Base-by-base conservation (phyloP, 2,888 invertebrate species). In the Kuschelorhynchus macadamiae region DNA sequence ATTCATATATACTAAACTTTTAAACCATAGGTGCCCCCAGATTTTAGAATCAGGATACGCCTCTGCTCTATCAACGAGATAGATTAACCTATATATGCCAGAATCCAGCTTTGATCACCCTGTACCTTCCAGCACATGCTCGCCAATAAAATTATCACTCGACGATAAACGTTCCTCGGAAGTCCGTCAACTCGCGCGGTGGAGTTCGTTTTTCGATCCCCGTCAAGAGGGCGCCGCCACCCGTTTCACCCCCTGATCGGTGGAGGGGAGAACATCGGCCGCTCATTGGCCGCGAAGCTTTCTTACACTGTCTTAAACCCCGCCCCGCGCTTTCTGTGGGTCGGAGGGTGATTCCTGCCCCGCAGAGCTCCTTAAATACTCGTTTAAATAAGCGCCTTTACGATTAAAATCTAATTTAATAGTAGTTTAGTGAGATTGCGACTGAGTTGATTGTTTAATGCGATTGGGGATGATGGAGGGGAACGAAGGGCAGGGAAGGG, bases 341-440 rank as follows among this genome's bases (percentile, higher is more conserved):
- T 21, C 44, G 39, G 36, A 39, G 50, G 56, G 68, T 21, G 46
- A 59, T 16, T 33, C 16, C n/a, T 49, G 30, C 39, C 67, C 64
- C 59, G 14, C 17, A 20, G 55, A 60, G 60, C 69, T 49, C 64
- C 75, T 76, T 75, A 77, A 77, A 76, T 73, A 71, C 74, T 73
- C 76, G 76, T 77, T 76, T 74, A 71, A 75, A 77, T 75, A 74
- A 73, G 75, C 74, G 74, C 77, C 75, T 79, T 78, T 76, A 71
- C 77, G 80, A 80, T 80, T 78, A 79, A 74, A 78, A 80, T 78
- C 77, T 77, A 76, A 76, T 79, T 79, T 78, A 77, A 78, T 77
- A 47, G 69, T 57, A 65, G 67, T 70, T 71, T 67, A 67, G 65
- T 49, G 59, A 59, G 65, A 69, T 71, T 68, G 69, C 66, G 66